Conservation (phyloP, 2,797 vertebrate species). For the Sebastes reedi region DNA sequence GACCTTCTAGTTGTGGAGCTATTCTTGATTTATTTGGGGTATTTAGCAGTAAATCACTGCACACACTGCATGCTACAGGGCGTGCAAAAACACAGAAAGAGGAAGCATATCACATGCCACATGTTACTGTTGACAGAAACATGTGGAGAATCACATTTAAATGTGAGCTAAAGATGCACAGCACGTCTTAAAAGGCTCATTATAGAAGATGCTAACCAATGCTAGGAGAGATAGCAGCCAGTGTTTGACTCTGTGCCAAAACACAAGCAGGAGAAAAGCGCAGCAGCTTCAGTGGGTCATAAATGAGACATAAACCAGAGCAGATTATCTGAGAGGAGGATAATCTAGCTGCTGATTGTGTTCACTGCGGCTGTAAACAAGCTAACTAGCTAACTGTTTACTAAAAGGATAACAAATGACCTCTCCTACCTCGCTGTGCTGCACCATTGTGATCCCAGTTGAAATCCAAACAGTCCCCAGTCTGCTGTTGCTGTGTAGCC, state of each 20-base stretch:
- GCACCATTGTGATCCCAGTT: constrained; percentile 20
- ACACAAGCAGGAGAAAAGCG: not conserved
- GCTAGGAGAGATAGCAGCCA: not conserved
- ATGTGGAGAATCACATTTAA: no score
- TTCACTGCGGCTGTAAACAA: constrained; percentile 28
- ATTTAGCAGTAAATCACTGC: no score
- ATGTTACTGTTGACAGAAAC: no score
- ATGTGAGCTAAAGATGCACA: not conserved
- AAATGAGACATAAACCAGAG: not conserved
- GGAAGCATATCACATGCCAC: no score
- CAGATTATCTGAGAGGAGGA: constrained; percentile 2
- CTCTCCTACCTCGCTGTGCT: constrained; percentile 57
- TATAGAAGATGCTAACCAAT: not conserved
- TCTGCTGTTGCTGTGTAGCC: not conserved
- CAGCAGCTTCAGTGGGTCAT: not conserved
- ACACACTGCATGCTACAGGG: no score
- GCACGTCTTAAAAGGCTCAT: not conserved
- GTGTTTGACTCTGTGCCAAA: constrained; percentile 1
- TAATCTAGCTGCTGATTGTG: constrained; percentile 2
- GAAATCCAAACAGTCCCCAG: constrained; percentile 32
- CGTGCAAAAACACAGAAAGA: no score
- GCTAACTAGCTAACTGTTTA: constrained; percentile 75
- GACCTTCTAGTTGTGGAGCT: no score
- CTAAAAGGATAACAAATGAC: not conserved
- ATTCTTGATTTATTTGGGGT: no score